Evolutionary conservation across 1,140 invertebrate genomes (phyloP).

Genomic region (Scylla paramamosain): DNA sequence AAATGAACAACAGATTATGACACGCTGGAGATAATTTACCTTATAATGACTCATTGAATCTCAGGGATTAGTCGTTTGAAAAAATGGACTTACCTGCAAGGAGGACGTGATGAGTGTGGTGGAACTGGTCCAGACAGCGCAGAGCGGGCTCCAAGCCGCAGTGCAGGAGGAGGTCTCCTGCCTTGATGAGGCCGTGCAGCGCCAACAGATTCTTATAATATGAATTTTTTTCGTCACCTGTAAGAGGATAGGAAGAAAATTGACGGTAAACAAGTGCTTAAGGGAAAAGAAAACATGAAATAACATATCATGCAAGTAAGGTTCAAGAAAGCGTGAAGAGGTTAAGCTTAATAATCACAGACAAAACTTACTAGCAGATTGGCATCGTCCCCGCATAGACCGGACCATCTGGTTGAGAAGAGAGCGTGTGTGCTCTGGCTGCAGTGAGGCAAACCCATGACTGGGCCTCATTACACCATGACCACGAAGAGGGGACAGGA

Average conservation of each 20-base stretch:
- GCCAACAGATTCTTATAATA: constrained; percentile 2
- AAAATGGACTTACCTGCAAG: not conserved
- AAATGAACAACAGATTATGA: too few species aligned
- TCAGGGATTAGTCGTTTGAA: too few species aligned
- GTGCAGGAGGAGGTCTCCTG: not conserved
- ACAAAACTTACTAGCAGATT: not conserved
- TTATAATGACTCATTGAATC: too few species aligned
- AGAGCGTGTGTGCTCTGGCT: constrained; percentile 38
- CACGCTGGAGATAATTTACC: too few species aligned
- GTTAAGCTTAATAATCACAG: not conserved
- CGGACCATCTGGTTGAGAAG: constrained; percentile 43
- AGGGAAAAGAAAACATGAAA: not conserved
- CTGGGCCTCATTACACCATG: constrained; percentile 11
- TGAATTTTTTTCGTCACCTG: not conserved
- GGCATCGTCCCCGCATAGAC: not conserved
- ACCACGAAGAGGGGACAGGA: not conserved
- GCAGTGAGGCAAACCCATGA: not conserved
- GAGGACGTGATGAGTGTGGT: not conserved
- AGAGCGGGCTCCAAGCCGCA: constrained; percentile 1
- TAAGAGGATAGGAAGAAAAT: not conserved
- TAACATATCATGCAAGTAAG: not conserved
- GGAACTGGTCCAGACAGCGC: constrained; percentile 29
- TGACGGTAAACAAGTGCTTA: not conserved
- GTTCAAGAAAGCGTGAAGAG: not conserved
- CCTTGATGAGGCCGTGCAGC: constrained; percentile 26